Percentiles rank a stretch among this genome's conserved stretches.
These are phyloP conservation scores for Phataginus tetradactyla DNA, from an alignment of 2,797 vertebrate species.

Conservation along the genomic window DNA sequence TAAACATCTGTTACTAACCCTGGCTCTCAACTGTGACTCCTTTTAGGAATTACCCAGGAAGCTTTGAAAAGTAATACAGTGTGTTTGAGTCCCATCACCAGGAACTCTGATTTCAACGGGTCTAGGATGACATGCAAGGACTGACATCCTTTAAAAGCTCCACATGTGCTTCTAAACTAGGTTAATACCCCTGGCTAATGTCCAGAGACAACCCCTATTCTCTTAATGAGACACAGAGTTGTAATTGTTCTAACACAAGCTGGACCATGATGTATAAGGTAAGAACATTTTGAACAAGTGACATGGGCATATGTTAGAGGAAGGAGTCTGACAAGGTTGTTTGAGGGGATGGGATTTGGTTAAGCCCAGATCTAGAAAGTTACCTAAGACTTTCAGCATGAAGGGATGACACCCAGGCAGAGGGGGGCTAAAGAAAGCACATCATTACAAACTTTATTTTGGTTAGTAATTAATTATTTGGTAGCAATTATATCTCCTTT, in stretches of 20 bases:
- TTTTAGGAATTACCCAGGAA: slow-evolving; percentile 10
- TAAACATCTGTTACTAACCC: neutral
- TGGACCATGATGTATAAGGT: neutral
- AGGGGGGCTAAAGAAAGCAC: neutral
- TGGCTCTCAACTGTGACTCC: neutral
- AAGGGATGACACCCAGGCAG: neutral
- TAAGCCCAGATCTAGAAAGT: neutral
- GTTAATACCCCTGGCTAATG: neutral
- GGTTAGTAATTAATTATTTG: slow-evolving; percentile 10
- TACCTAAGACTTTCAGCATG: neutral
- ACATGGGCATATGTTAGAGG: neutral
- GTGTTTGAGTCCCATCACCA: neutral
- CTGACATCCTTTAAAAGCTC: neutral
- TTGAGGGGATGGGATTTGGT: neutral
- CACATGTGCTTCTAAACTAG: neutral
- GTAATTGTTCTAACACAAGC: neutral
- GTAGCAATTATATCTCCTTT: neutral
- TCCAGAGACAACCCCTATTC: neutral
- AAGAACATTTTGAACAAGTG: neutral
- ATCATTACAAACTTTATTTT: neutral
- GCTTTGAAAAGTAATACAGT: neutral
- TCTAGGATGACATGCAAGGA: neutral
- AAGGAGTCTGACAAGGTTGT: neutral
- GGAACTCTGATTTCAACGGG: neutral
- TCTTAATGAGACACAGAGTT: neutral